These are phyloP conservation scores for Illadopsis cleaveri DNA, from an alignment of 2,113 vertebrate genomes.

Conservation along the genomic window DNA sequence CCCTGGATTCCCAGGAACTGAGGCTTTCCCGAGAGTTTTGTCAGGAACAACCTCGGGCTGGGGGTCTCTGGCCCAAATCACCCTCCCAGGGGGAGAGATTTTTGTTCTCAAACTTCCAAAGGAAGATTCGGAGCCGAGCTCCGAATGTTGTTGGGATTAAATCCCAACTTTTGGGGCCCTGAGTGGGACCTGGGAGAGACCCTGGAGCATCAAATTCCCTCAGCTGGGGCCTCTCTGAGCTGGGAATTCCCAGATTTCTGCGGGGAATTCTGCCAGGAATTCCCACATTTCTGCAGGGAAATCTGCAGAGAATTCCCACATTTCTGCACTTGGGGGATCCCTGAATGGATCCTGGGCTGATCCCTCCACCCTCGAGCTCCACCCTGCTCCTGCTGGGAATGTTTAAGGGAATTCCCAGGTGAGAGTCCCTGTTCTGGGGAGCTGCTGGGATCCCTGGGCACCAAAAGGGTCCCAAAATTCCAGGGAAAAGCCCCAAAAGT, in stretches of 20 bases:
- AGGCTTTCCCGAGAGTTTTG: accelerated
- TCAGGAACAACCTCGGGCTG: accelerated
- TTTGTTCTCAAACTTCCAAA: not conserved
- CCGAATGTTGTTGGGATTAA: accelerated
- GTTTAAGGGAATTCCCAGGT: not conserved
- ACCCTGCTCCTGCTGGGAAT: accelerated
- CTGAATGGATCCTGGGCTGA: not conserved
- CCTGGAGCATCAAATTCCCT: not conserved
- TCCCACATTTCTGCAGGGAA: not conserved
- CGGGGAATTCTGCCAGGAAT: not conserved
- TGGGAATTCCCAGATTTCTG: no score
- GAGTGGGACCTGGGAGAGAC: not conserved
- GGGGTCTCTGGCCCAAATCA: no score
- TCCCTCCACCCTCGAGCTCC: not conserved
- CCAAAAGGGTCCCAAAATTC: not conserved
- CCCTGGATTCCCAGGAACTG: accelerated
- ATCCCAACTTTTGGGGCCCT: not conserved
- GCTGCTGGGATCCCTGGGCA: not conserved
- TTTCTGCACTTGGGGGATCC: not conserved
- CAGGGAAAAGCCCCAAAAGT: not conserved
- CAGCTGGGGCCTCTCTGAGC: not conserved
- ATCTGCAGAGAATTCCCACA: not conserved
- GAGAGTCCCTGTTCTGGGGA: not conserved
- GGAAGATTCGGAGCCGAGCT: not conserved
- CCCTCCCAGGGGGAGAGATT: not conserved